phyloP scores from a whole-genome alignment of 1,140 invertebrate genomes.

The Penaeus vannamei region DNA sequence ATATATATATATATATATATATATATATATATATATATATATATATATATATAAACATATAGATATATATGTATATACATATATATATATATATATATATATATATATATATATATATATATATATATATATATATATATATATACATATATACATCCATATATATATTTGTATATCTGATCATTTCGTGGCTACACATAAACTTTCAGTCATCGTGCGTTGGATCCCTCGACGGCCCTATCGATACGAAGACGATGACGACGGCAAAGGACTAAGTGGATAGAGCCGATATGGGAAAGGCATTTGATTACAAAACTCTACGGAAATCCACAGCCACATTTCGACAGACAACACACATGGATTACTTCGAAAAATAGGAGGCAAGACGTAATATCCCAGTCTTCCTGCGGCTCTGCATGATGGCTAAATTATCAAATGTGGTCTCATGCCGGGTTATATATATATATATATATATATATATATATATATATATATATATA shows the following conservation, averaged over 20 bases:
- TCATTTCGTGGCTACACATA: not conserved
- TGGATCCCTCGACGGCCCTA: no score
- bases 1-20: constrained; percentile 36
- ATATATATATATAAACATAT: no score
- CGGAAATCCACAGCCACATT: no score
- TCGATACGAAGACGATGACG: no score
- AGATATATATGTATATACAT: constrained; percentile 36
- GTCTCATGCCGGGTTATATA: not conserved
- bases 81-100: constrained; percentile 41
- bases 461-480: not conserved
- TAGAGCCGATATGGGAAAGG: no score
- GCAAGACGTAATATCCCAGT: no score
- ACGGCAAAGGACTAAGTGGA: no score
- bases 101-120: constrained; percentile 34
- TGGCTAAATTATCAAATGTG: not conserved
- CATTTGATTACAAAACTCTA: no score
- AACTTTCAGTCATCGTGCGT: not conserved
- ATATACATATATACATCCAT: constrained; percentile 10
- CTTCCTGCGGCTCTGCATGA: no score
- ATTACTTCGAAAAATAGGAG: no score
- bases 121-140: constrained; percentile 41
- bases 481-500: constrained; percentile 16
- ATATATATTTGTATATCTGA: not conserved
- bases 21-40: constrained; percentile 38
- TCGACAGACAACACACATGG: no score